Conservation (phyloP, 35 echinoderm and acorn worm species). For the Apostichopus parvimensis region DNA sequence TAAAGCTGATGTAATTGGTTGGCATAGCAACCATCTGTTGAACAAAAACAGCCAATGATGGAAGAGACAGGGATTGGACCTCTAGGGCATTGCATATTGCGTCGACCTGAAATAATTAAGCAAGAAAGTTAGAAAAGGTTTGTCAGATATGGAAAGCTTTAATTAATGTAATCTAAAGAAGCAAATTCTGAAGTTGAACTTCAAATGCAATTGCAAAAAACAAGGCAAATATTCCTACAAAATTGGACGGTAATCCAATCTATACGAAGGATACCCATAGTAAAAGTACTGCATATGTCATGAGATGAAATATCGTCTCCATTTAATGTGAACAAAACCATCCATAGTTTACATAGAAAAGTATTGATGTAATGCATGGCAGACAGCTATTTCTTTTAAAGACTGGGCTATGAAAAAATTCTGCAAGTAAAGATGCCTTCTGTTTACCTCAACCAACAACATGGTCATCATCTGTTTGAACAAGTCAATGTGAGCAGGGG, state of each 20-base stretch:
- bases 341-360: no score
- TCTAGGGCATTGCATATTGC: not conserved
- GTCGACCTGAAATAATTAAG: not conserved
- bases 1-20: slow-evolving; percentile 12
- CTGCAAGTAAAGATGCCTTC: no score
- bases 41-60: not conserved
- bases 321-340: no score
- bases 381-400: no score
- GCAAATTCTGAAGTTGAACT: no score
- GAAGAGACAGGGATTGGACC: not conserved
- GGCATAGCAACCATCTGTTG: slow-evolving; percentile 18
- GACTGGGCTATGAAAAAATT: no score
- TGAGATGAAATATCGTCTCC: no score
- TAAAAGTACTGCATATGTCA: no score
- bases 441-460: not conserved
- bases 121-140: not conserved
- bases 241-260: no score
- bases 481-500: not conserved
- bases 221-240: no score
- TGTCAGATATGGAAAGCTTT: not conserved
- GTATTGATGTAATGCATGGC: no score
- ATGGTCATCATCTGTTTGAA: not conserved
- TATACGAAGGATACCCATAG: no score
- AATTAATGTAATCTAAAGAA: not conserved
- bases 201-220: not conserved